Evolutionary conservation across 2,888 invertebrate genomes (phyloP).

Genomic region (Ceriagrion tenellum): DNA sequence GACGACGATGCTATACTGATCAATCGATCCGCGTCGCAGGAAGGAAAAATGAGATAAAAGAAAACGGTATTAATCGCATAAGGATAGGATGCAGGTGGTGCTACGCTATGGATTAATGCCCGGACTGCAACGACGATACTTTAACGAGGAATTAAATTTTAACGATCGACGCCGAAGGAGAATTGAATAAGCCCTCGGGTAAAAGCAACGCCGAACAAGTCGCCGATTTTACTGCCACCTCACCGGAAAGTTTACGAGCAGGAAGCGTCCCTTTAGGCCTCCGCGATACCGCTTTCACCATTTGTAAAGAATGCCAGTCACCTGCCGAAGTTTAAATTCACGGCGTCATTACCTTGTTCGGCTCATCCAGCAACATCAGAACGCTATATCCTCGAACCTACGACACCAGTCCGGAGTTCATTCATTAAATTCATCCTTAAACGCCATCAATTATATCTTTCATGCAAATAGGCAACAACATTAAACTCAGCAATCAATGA

Average conservation of each 20-base stretch:
- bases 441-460: no score
- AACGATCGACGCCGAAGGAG: not conserved
- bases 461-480: no score
- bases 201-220: not conserved
- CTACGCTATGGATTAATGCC: not conserved
- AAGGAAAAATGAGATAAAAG: not conserved
- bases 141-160: slow-evolving; percentile 25
- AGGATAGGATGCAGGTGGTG: slow-evolving; percentile 5
- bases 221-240: not conserved
- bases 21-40: not conserved
- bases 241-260: not conserved
- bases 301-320: not conserved
- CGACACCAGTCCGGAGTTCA: no score
- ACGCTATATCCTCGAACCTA: no score
- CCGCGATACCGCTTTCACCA: not conserved
- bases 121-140: not conserved
- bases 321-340: not conserved
- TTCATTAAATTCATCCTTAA: no score
- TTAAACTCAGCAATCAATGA: no score
- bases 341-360: not conserved
- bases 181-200: not conserved
- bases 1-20: not conserved
- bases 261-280: not conserved
- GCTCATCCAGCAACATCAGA: no score
- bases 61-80: not conserved